Base-by-base conservation (phyloP, 2,888 invertebrate species). In the Panzeria rudis region DNA sequence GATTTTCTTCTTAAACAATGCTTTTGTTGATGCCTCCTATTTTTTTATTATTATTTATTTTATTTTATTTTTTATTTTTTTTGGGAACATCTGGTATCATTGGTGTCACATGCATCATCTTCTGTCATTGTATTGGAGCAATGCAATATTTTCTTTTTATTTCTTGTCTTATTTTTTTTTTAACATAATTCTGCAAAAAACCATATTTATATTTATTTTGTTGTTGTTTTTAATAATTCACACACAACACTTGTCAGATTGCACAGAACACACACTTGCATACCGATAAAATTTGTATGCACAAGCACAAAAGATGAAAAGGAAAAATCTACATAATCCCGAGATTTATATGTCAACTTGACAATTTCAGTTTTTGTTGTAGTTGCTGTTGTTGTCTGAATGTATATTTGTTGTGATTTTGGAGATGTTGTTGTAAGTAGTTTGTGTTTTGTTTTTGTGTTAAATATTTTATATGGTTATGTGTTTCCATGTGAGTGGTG, bases 321-420 rank as follows among this genome's bases (percentile, higher is more conserved):
- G 73, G 66, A 81, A 85, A 86, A 86, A 87, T 86, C 86, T 86
- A 71, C 72, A 78, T 86, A 84, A 87, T 91, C 89, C 90, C 88
- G 87, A 90, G 90, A 90, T 91, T 90, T 91, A 91, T 91, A 91
- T 90, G 91, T 91, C 91, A 90, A 90, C 90, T 90, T 90, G 90
- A 91, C 90, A 90, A 90, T 90, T 89, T 90, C 89, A 89, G 90
- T 90, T 89, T 89, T 88, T n/a, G 56, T 54, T 44, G 50, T 23
- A 29, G 54, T 59, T 56, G 23, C 32, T 62, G 38, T 17, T 54
- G n/a, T 71, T 54, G 8, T 52, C 6, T 59, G 35, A 41, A 23
- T 68, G 54, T 59, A 13, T 72, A n/a, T 73, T 62, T 79, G 41
- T 71, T 69, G 61, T 68, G 54, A 66, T 69, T 29, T 29, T 29